Evolutionary conservation across 2,797 vertebrate genomes (phyloP).

Genomic region (Schizopygopsis pylzovi): DNA sequence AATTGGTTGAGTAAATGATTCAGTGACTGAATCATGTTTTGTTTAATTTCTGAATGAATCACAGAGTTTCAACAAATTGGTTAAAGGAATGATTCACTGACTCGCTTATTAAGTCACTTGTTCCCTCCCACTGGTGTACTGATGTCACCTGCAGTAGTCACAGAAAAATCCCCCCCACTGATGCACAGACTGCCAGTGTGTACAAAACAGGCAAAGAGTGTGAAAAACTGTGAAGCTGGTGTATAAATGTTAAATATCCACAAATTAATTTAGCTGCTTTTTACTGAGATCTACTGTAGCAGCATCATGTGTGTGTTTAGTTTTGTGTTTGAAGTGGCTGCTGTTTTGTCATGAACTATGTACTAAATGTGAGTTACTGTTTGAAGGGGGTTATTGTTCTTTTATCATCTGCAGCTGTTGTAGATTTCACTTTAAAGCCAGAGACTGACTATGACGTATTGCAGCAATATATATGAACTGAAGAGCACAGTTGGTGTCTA

Average conservation of each 20-base stretch:
- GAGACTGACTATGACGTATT: constrained; percentile 36
- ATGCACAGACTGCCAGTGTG: neutral
- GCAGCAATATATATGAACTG: constrained; percentile 24
- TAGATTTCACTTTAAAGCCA: constrained; percentile 30
- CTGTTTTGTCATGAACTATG: neutral
- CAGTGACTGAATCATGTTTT: too few species aligned
- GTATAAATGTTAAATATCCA: neutral
- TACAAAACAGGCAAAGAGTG: neutral
- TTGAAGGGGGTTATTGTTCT: constrained; percentile 40
- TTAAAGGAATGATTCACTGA: neutral
- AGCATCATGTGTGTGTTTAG: neutral
- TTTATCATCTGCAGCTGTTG: constrained; percentile 32
- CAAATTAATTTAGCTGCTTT: neutral
- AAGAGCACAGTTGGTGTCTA: constrained; percentile 43
- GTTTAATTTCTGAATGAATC: neutral
- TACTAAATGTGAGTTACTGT: neutral
- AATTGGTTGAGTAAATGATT: neutral
- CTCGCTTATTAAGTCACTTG: neutral
- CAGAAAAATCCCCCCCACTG: neutral
- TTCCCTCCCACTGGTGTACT: neutral
- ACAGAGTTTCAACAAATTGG: neutral
- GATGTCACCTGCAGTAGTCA: neutral
- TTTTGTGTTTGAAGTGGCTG: neutral
- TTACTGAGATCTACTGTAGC: neutral
- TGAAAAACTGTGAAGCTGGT: neutral